Evolutionary conservation across 2,797 vertebrate genomes (phyloP).

Genomic region (Decapterus maruadsi): DNA sequence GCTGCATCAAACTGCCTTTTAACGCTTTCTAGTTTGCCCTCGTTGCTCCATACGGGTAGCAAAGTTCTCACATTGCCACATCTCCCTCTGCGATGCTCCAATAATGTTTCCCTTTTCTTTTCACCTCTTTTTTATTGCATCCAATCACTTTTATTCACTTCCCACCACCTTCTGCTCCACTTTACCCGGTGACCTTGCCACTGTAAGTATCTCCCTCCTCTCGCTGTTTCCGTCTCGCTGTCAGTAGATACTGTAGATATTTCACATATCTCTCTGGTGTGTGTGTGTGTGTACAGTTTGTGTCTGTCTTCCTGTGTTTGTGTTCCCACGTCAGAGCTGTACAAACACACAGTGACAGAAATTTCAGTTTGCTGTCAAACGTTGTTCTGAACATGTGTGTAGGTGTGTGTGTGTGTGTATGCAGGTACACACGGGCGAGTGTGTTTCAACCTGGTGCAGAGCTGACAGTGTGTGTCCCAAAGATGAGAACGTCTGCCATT

Average conservation of each 20-base stretch:
- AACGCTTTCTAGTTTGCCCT: background rate
- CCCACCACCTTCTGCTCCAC: conserved; percentile 79
- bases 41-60: conserved; percentile 40
- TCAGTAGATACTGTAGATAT: conserved; percentile 27
- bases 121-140: conserved; percentile 75
- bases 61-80: conserved; percentile 57
- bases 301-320: conserved; percentile 25
- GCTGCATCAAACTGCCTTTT: background rate
- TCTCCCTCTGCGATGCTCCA: conserved; percentile 49
- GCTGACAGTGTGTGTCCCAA: conserved; percentile 28
- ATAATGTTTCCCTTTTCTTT: conserved; percentile 80
- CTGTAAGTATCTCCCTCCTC: conserved; percentile 83
- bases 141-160: conserved; percentile 79
- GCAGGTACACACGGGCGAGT: no score
- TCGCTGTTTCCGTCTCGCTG: conserved; percentile 52
- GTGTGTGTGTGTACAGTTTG: background rate
- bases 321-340: conserved; percentile 7
- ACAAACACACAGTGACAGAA: conserved; percentile 26
- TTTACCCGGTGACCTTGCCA: conserved; percentile 75
- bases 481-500: conserved; percentile 37
- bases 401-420: conserved; percentile 22
- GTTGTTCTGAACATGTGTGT: conserved; percentile 10
- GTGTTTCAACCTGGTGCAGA: conserved; percentile 7
- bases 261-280: conserved; percentile 17
- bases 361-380: conserved; percentile 3